Evolutionary conservation across 2,888 invertebrate genomes (phyloP).

Genomic region (Lucinisca nassula): DNA sequence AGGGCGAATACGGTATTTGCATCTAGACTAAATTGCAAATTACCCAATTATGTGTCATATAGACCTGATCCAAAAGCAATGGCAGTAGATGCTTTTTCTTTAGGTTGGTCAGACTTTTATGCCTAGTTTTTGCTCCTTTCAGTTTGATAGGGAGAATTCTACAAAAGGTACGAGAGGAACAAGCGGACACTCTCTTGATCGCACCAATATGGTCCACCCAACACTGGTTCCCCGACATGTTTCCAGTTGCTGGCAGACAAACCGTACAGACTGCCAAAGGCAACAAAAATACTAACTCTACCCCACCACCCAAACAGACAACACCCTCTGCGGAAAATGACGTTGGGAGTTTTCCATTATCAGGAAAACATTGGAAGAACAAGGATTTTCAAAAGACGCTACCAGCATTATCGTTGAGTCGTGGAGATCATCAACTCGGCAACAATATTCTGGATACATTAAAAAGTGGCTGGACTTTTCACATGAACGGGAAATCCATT

Average conservation of each 20-base stretch:
- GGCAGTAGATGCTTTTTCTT: conserved; percentile 42
- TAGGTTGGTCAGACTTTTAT: background rate
- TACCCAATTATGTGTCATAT: conserved; percentile 28
- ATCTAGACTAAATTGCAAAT: conserved; percentile 29
- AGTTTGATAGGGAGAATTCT: background rate
- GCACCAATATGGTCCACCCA: conserved; percentile 53
- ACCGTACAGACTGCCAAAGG: conserved; percentile 29
- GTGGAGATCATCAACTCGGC: conserved; percentile 47
- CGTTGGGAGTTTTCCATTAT: conserved; percentile 35
- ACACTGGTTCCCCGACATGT: conserved; percentile 22
- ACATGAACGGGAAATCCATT: conserved; percentile 30
- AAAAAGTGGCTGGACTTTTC: conserved; percentile 51
- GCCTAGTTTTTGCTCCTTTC: conserved; percentile 27
- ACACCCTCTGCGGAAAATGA: background rate
- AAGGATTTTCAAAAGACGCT: conserved; percentile 36
- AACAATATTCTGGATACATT: conserved; percentile 44
- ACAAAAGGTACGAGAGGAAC: conserved; percentile 19
- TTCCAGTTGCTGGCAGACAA: conserved; percentile 42
- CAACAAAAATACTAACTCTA: background rate
- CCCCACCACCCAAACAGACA: conserved; percentile 20
- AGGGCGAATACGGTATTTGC: no score
- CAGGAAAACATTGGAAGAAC: conserved; percentile 31
- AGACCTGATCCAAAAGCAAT: conserved; percentile 32
- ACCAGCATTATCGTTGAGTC: conserved; percentile 38
- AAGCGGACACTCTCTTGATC: conserved; percentile 32